Conservation (phyloP, 1,140 invertebrate species). For the Teleogryllus occipitalis region DNA sequence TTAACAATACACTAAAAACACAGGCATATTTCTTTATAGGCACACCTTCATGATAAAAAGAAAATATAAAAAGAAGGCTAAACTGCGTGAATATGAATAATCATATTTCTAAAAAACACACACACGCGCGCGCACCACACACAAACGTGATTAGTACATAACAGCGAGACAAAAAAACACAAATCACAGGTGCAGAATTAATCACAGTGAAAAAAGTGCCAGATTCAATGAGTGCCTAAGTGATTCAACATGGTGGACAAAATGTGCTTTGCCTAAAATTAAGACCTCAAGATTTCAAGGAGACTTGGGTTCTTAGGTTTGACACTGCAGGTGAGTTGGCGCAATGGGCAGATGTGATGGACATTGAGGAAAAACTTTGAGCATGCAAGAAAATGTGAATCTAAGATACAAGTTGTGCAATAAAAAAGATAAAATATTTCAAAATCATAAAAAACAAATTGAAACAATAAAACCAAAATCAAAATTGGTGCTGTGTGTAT, state of each 20-base stretch:
- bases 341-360: conserved; percentile 11
- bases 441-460: conserved; percentile 16
- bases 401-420: conserved; percentile 23
- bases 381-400: conserved; percentile 23
- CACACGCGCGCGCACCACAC: conserved; percentile 17
- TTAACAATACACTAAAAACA: too few species aligned
- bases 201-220: conserved; percentile 23
- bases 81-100: conserved; percentile 1
- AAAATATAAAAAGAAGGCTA: too few species aligned
- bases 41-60: too few species aligned
- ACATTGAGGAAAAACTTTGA: conserved; percentile 13
- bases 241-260: conserved; percentile 15
- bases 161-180: conserved; percentile 21
- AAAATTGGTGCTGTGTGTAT: conserved; percentile 23
- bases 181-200: conserved; percentile 22
- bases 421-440: conserved; percentile 19
- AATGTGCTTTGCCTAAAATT: conserved; percentile 21
- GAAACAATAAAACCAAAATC: conserved; percentile 17
- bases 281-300: conserved; percentile 29
- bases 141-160: conserved; percentile 13
- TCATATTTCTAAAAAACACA: conserved; percentile 9
- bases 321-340: conserved; percentile 33
- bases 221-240: conserved; percentile 17
- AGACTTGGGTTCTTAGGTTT: conserved; percentile 27
- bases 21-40: too few species aligned